phyloP scores from a whole-genome alignment of 2,888 invertebrate species.

The Apamea anceps region DNA sequence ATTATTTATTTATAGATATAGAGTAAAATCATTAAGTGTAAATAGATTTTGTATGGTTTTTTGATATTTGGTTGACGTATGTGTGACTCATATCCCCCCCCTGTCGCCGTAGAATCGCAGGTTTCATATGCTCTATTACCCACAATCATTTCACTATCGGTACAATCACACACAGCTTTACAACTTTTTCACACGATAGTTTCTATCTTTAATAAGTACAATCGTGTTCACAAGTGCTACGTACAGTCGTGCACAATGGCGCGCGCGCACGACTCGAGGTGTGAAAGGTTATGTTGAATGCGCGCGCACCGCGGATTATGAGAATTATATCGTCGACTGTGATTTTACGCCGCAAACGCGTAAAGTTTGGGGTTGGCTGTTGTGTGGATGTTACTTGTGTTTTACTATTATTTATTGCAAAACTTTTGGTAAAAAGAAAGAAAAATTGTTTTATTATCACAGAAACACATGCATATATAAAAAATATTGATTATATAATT shows the following conservation, averaged over 20 bases:
- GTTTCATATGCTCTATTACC: constrained; percentile 16
- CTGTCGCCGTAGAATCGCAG: neutral
- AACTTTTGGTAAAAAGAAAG: no score
- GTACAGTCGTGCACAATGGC: constrained; percentile 68
- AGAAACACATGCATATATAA: no score
- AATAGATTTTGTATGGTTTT: neutral
- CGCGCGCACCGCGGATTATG: constrained; percentile 81
- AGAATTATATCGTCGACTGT: constrained; percentile 85
- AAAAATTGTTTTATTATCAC: no score
- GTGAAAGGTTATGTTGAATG: constrained; percentile 87
- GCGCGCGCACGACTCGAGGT: constrained; percentile 75
- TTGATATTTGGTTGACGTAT: neutral
- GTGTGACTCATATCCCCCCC: constrained; percentile 12
- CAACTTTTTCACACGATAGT: constrained; percentile 65
- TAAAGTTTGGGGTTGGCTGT: constrained; percentile 65
- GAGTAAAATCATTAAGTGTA: no score
- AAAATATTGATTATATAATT: no score
- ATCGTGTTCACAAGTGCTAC: constrained; percentile 67
- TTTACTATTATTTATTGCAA: neutral
- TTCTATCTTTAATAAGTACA: constrained; percentile 65
- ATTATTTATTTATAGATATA: no score
- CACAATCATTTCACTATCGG: constrained; percentile 41
- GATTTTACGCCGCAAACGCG: constrained; percentile 82
- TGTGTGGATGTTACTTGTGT: constrained; percentile 71
- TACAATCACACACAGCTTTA: constrained; percentile 51